Evolutionary conservation across 2,888 invertebrate genomes (phyloP), one percentile per base, ranked within the genome.

Genomic region (Disparrhopalites patrizii): DNA sequence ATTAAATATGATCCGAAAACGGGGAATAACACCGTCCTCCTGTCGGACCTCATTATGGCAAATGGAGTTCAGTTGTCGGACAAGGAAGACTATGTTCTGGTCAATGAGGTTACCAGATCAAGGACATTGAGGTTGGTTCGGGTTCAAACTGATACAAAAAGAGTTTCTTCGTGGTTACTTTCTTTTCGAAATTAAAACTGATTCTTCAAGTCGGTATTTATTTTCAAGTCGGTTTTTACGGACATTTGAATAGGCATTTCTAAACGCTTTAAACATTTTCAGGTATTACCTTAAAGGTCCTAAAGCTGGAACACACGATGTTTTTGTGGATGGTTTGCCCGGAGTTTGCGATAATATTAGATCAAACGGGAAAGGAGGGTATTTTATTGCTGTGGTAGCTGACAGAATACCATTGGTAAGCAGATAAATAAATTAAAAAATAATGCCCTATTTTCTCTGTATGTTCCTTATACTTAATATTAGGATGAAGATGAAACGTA

Each of bases 51-150:
- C 0, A 86, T 85, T 79, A 94, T 96, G 80, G 84, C 96, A 0
- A 99, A 98, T 80, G 97, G 97, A 18, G 79, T 98, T 27, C 86
- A 83, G 57, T 77, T 97, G 0, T 90, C 92, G 10, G 85, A 87
- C 3, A 87, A 92, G 76, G 88, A 91, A 78, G 86, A 90, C 67
- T 92, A 89, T 76, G 78, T 97, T 2, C 79, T 98, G 28, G 85
- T 95, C 0, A 80, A 86, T 1, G 97, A 97, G 80, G 86, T 88
- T 0, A 77, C 79, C 3, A 81, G 80, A 3, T 84, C 83, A 62
- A 84, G 90, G 70, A 80, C 96, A n/a, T 76, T 83, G 4, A 89
- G 90, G 81, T 81, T 76, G 70, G 72, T 56, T 15, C 15, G 13
- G 23, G 20, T 47, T 5, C 18, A 47, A 13, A 47, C 7, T 47